Percentiles rank a stretch among this genome's conserved stretches.
Conservation (phyloP, 2,888 invertebrate species). For the Thera britannica region DNA sequence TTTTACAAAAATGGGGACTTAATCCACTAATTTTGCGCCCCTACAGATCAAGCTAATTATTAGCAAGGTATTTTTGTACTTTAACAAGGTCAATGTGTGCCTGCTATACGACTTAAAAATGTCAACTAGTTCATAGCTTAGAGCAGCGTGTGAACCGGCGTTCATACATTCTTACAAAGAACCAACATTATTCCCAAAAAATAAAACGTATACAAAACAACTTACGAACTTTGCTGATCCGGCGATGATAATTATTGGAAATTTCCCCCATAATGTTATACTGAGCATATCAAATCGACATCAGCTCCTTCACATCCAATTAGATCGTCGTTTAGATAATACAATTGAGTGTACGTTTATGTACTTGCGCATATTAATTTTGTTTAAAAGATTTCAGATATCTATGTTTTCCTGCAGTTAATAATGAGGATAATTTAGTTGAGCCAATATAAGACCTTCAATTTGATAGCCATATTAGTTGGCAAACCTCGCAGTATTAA, state of each 20-base stretch:
- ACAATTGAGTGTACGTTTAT: neutral
- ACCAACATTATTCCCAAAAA: neutral
- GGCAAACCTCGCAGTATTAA: neutral
- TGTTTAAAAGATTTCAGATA: neutral
- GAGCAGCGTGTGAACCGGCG: too few relatives aligned
- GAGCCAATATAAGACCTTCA: too few relatives aligned
- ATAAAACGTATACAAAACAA: neutral
- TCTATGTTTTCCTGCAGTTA: neutral
- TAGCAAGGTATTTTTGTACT: too few relatives aligned
- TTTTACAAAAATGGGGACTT: neutral
- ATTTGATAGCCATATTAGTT: too few relatives aligned
- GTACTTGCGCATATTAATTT: neutral
- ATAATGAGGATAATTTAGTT: neutral
- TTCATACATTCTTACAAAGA: too few relatives aligned
- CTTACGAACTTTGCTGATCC: conserved; percentile 8
- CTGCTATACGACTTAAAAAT: too few relatives aligned
- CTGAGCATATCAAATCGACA: conserved; percentile 6
- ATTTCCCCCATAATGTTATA: neutral
- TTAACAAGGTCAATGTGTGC: too few relatives aligned
- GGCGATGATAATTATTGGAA: conserved; percentile 9
- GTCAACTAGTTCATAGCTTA: neutral
- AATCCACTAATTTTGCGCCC: neutral
- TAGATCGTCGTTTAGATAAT: conserved; percentile 16
- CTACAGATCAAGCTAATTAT: neutral
- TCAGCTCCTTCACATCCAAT: conserved; percentile 26